Evolutionary conservation across 2,888 invertebrate genomes (phyloP).

Genomic region (Himalopsyche tibetana): DNA sequence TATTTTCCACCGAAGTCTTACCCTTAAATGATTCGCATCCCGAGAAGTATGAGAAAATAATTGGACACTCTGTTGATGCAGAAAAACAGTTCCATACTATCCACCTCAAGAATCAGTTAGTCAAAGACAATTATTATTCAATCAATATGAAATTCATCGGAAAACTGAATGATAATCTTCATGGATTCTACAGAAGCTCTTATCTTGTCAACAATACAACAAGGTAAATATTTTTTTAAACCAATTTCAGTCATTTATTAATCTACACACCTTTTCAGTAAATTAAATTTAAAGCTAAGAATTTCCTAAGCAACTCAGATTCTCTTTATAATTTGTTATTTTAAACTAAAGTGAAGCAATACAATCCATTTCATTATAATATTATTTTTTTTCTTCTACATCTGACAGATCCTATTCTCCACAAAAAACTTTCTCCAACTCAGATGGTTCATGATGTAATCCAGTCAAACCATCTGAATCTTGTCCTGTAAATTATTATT

Average conservation of each 20-base stretch:
- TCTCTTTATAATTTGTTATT: too few species aligned
- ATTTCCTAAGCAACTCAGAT: too few species aligned
- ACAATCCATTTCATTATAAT: too few species aligned
- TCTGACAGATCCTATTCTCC: too few species aligned
- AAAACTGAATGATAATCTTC: slow-evolving; percentile 83
- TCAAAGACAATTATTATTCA: slow-evolving; percentile 79
- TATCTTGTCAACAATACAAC: slow-evolving; percentile 83
- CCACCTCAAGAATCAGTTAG: slow-evolving; percentile 77
- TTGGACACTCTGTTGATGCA: slow-evolving; percentile 76
- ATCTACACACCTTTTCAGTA: too few species aligned
- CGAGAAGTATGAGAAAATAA: slow-evolving; percentile 70
- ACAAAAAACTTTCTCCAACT: too few species aligned
- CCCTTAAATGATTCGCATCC: slow-evolving; percentile 71
- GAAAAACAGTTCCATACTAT: slow-evolving; percentile 84
- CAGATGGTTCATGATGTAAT: too few species aligned
- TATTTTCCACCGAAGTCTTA: slow-evolving; percentile 78
- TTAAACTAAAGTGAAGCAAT: too few species aligned
- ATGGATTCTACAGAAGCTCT: slow-evolving; percentile 90
- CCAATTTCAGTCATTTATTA: background rate
- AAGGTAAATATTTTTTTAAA: slow-evolving; percentile 74
- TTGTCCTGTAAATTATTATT: too few species aligned
- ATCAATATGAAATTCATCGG: slow-evolving; percentile 85
- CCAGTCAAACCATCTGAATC: too few species aligned
- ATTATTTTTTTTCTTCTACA: too few species aligned
- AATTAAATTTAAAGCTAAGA: too few species aligned